Evolutionary conservation across 1,140 invertebrate species (phyloP), one percentile per base, ranked within the genome.

Genomic region (Drosophila ananassae): DNA sequence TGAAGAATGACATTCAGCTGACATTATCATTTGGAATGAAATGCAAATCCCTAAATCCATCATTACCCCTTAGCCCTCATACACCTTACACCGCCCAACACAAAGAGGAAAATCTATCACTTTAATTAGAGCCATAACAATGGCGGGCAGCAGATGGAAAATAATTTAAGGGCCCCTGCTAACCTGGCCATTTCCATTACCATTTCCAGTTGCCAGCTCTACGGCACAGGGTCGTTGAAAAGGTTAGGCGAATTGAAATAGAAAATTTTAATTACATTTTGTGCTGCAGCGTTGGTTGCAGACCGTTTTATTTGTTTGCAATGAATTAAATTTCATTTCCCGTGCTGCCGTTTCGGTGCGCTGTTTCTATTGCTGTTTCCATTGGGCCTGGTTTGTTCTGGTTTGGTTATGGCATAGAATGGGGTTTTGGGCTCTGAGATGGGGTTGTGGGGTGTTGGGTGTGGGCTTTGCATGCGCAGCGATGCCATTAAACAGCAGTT

Each of bases 221-320:
- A 21, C 13, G 7, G 51, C 44, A 53, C 51, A 69, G 60, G 73
- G 60, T 75, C 63, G 39, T 44, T 55, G 62, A 72, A 85, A 85
- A 89, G 82, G 79, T 89, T 82, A 66, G 56, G 37, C 72, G 58
- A 89, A 87, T 77, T 72, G 60, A 77, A 84, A 81, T 87, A 76
- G 77, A 87, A 82, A 89, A 89, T 89, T 89, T 87, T 89, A 89
- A 89, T 89, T 89, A 89, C 84, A 89, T 84, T 89, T 89, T 83
- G 68, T 89, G 83, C 83, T 89, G 47, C 63, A 53, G 71, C 67
- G 68, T 48, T 63, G 73, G 69, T 64, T 73, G 83, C 73, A 77
- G 59, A 30, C 39, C 25, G 51, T 69, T 73, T 51, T 73, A 76
- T 71, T 68, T 69, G 63, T 71, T 83, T 89, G 81, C 76, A 54